Conservation (phyloP, 2,113 vertebrate genomes). For the Larimichthys crocea region DNA sequence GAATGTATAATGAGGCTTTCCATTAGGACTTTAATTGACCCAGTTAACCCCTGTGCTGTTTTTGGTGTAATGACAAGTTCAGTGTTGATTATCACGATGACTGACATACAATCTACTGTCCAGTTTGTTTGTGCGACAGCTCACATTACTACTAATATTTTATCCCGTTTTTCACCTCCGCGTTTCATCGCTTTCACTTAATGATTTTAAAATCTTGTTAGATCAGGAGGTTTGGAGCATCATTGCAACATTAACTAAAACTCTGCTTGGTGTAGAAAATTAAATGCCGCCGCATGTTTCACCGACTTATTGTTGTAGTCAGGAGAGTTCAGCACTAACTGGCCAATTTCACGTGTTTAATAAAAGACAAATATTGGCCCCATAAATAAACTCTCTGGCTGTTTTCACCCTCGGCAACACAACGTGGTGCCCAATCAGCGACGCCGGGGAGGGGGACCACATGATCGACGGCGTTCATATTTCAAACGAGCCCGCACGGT, state of each 20-base stretch:
- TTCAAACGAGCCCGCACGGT: conserved; percentile 2
- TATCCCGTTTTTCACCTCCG: neutral
- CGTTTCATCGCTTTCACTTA: neutral
- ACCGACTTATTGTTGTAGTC: neutral
- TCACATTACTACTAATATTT: neutral
- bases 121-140: neutral
- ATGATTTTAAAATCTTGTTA: neutral
- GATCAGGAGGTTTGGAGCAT: neutral
- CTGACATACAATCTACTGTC: too few species aligned
- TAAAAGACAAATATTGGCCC: conserved; percentile 16
- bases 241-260: neutral
- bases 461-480: conserved; percentile 41
- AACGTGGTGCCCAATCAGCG: neutral
- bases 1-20: neutral
- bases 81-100: too few species aligned
- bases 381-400: neutral
- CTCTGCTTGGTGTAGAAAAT: too few species aligned
- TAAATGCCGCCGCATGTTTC: neutral
- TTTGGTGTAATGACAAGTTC: neutral
- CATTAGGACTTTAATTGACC: neutral
- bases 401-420: neutral
- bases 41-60: neutral
- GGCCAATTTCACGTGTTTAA: neutral
- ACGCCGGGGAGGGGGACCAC: neutral
- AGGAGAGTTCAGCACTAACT: neutral